These are phyloP conservation scores for Alentia gelatinosa DNA, from an alignment of 2,888 invertebrate genomes.

Conservation along the genomic window DNA sequence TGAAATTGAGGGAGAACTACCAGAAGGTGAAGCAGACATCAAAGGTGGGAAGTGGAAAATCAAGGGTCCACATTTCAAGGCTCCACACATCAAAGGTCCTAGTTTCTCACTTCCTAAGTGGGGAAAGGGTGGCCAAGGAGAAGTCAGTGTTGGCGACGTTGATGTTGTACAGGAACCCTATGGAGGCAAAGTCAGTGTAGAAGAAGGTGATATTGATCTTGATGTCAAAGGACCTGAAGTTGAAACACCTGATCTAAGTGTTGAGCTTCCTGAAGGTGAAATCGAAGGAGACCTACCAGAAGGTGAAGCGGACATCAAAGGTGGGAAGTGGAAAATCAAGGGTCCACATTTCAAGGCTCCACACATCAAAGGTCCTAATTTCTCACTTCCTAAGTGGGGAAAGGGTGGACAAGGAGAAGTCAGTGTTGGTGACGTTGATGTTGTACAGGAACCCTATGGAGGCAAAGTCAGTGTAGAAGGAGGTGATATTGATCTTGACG, in stretches of 20 bases:
- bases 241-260: background rate
- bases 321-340: slow-evolving; percentile 27
- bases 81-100: slow-evolving; percentile 4
- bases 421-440: slow-evolving; percentile 36
- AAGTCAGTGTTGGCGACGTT: slow-evolving; percentile 29
- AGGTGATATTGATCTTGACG: background rate
- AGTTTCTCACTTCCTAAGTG: background rate
- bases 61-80: slow-evolving; percentile 20
- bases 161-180: slow-evolving; percentile 1
- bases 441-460: background rate
- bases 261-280: background rate
- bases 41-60: slow-evolving; percentile 4
- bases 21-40: background rate
- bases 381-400: background rate
- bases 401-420: slow-evolving; percentile 4
- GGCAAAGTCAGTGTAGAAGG: slow-evolving; percentile 10
- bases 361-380: background rate
- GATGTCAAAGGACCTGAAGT: background rate
- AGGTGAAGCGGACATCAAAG: background rate
- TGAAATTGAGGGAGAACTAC: background rate
- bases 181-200: background rate
- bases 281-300: background rate
- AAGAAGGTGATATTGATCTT: background rate
- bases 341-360: slow-evolving; percentile 37
- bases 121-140: slow-evolving; percentile 10